Evolutionary conservation across 2,797 vertebrate species (phyloP).

Genomic region (Craterocephalus amniculus): DNA sequence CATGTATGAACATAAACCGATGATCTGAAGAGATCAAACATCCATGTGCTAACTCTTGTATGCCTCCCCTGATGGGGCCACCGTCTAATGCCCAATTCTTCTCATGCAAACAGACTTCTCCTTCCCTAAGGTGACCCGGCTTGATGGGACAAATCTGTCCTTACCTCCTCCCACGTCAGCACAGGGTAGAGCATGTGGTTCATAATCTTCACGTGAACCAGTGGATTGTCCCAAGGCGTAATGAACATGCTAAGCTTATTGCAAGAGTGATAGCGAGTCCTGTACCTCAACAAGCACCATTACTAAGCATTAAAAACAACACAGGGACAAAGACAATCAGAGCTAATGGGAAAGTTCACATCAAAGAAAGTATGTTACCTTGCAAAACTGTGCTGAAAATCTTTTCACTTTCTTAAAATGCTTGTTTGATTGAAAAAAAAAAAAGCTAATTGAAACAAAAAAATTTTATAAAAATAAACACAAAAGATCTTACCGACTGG

Average conservation of each 20-base stretch:
- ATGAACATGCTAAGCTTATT: conserved; percentile 77
- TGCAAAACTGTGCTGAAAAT: background rate
- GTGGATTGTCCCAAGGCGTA: conserved; percentile 65
- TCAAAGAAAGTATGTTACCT: background rate
- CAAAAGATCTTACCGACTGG: conserved; percentile 82
- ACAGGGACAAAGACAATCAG: background rate
- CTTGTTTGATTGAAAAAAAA: background rate
- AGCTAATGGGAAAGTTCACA: background rate
- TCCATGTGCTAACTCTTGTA: conserved; percentile 9
- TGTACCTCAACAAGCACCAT: conserved; percentile 39
- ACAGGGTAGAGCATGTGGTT: conserved; percentile 76
- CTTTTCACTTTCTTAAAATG: background rate
- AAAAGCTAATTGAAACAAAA: background rate
- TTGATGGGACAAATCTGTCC: conserved; percentile 59
- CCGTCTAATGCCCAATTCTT: background rate
- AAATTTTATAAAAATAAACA: background rate
- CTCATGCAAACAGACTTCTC: conserved; percentile 19
- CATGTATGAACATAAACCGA: background rate
- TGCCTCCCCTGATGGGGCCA: conserved; percentile 3
- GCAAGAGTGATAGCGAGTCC: conserved; percentile 53
- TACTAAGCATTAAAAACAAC: conserved; percentile 33
- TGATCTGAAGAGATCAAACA: conserved; percentile 40
- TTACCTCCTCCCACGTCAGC: conserved; percentile 47
- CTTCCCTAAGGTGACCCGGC: conserved; percentile 48
- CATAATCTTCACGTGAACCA: conserved; percentile 78